phyloP scores from a whole-genome alignment of 2,888 invertebrate species.

The Polydesmus complanatus region DNA sequence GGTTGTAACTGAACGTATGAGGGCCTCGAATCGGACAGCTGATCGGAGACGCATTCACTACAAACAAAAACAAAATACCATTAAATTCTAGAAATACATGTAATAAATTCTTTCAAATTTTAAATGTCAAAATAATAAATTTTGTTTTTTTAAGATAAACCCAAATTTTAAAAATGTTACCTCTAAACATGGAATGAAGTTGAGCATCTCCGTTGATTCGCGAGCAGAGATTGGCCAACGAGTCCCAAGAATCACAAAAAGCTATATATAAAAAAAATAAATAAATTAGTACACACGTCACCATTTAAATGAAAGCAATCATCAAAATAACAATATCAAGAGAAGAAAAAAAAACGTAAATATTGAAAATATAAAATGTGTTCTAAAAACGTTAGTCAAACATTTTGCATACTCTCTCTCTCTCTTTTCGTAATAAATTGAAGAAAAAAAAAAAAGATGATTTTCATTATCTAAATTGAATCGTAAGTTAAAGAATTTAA shows the following conservation, averaged over 20 bases:
- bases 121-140: neutral
- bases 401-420: too few relatives aligned
- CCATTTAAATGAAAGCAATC: neutral
- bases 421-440: too few relatives aligned
- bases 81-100: neutral
- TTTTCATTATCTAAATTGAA: neutral
- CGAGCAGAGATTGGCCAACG: constrained; percentile 10
- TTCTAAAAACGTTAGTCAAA: too few relatives aligned
- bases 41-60: constrained; percentile 53
- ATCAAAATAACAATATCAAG: neutral
- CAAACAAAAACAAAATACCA: constrained; percentile 7
- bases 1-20: constrained; percentile 82
- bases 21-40: constrained; percentile 81
- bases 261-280: constrained; percentile 10
- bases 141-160: neutral
- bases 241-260: constrained; percentile 12
- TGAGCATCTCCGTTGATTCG: constrained; percentile 16
- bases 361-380: too few relatives aligned
- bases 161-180: neutral
- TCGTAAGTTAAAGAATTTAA: neutral
- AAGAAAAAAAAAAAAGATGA: neutral
- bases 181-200: constrained; percentile 16
- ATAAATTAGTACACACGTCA: neutral
- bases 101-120: too few relatives aligned
- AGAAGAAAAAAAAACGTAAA: neutral